phyloP scores from a whole-genome alignment of 2,888 invertebrate genomes.

The Anoplius nigerrimus region DNA sequence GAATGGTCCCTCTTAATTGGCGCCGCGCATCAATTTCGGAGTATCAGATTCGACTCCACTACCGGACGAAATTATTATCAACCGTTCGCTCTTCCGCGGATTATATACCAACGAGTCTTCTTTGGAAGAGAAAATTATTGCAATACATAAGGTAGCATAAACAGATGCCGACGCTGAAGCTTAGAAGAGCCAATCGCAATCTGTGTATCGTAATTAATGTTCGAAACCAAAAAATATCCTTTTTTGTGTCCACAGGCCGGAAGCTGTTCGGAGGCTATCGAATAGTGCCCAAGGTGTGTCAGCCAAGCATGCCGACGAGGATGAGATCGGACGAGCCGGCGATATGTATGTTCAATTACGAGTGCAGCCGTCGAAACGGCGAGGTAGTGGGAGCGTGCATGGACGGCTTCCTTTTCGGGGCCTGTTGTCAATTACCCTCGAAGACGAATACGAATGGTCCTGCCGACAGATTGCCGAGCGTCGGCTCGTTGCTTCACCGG shows the following conservation, averaged over 20 bases:
- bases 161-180: too few relatives aligned
- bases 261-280: conserved; percentile 91
- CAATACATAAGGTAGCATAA: too few relatives aligned
- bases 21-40: too few relatives aligned
- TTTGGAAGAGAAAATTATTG: too few relatives aligned
- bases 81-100: too few relatives aligned
- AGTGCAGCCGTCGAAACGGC: conserved; percentile 87
- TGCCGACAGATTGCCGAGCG: conserved; percentile 49
- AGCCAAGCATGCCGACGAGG: conserved; percentile 80
- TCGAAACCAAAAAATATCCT: too few relatives aligned
- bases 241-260: conserved; percentile 68
- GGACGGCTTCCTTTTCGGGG: conserved; percentile 94
- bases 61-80: too few relatives aligned
- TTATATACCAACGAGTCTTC: too few relatives aligned
- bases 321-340: conserved; percentile 82
- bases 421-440: conserved; percentile 87
- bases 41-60: too few relatives aligned
- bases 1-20: too few relatives aligned
- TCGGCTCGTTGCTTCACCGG: conserved; percentile 50
- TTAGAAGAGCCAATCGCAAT: too few relatives aligned
- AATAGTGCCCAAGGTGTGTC: conserved; percentile 89
- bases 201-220: too few relatives aligned
- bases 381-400: conserved; percentile 93
- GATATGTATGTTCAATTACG: conserved; percentile 96
- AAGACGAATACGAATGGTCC: conserved; percentile 64